phyloP scores from a whole-genome alignment of 2,888 invertebrate genomes.

The Tachina lurida region DNA sequence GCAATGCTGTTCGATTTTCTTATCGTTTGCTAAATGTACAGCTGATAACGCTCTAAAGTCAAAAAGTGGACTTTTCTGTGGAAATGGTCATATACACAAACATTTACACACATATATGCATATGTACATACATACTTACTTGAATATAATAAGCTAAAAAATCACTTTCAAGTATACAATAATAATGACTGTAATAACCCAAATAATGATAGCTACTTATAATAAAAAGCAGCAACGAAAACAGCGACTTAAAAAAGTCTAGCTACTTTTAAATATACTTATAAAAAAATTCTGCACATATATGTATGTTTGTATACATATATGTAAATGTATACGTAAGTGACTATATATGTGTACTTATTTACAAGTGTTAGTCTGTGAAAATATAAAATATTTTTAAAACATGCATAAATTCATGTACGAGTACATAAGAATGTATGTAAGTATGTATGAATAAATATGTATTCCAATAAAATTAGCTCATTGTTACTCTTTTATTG shows the following conservation, averaged over 20 bases:
- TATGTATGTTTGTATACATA: not conserved
- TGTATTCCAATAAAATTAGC: conserved; percentile 54
- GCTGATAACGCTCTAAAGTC: too few relatives aligned
- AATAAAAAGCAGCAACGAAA: conserved; percentile 42
- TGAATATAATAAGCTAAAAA: conserved; percentile 63
- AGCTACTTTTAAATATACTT: not conserved
- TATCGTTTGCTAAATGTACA: too few relatives aligned
- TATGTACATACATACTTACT: conserved; percentile 46
- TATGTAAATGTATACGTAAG: not conserved
- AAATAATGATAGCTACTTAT: conserved; percentile 69
- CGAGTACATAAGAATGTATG: too few relatives aligned
- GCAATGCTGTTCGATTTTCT: too few relatives aligned
- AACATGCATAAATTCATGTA: conserved; percentile 66
- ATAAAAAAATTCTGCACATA: not conserved
- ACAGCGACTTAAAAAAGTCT: conserved; percentile 62
- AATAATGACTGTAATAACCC: conserved; percentile 69
- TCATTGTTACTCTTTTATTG: conserved; percentile 56
- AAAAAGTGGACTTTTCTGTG: too few relatives aligned
- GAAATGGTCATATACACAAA: too few relatives aligned
- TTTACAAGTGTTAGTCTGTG: not conserved
- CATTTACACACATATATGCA: not conserved
- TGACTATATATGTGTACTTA: not conserved
- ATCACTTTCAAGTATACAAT: conserved; percentile 71
- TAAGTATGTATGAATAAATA: conserved; percentile 31
- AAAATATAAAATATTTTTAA: conserved; percentile 42